A percentile compares a stretch with the other conserved stretches of the same genome.
These are phyloP conservation scores for Prinia subflava DNA, from an alignment of 2,113 vertebrate genomes.

Conservation along the genomic window DNA sequence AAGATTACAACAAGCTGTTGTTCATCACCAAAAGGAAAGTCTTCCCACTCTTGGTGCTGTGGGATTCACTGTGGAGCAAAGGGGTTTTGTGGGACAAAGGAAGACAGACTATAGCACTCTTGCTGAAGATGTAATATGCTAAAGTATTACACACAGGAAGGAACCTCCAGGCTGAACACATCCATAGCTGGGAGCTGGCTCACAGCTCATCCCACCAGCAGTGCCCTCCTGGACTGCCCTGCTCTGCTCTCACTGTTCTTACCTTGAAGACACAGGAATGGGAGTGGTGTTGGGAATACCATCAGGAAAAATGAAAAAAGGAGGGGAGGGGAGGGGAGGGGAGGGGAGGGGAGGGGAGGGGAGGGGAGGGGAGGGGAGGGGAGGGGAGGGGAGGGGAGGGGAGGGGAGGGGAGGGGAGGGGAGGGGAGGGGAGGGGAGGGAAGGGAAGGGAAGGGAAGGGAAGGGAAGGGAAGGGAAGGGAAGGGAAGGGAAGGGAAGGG, in stretches of 20 bases:
- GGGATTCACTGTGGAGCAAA: background rate
- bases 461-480: background rate
- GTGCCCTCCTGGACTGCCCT: background rate
- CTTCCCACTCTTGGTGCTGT: background rate
- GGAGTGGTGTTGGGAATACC: background rate
- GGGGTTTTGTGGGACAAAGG: background rate
- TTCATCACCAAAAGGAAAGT: background rate
- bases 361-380: no score
- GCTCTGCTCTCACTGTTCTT: background rate
- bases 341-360: no score
- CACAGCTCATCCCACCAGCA: fast-evolving
- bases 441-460: no score
- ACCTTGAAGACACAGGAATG: background rate
- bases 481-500: no score
- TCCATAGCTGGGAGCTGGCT: fast-evolving
- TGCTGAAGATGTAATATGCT: background rate
- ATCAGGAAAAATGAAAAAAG: background rate
- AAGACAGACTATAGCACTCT: fast-evolving
- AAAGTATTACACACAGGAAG: background rate
- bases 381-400: no score
- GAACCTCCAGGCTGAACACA: background rate
- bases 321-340: no score
- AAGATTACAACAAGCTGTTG: background rate
- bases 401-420: no score
- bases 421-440: no score